Conservation (phyloP, 2,797 vertebrate species). For the Calcarius lapponicus region DNA sequence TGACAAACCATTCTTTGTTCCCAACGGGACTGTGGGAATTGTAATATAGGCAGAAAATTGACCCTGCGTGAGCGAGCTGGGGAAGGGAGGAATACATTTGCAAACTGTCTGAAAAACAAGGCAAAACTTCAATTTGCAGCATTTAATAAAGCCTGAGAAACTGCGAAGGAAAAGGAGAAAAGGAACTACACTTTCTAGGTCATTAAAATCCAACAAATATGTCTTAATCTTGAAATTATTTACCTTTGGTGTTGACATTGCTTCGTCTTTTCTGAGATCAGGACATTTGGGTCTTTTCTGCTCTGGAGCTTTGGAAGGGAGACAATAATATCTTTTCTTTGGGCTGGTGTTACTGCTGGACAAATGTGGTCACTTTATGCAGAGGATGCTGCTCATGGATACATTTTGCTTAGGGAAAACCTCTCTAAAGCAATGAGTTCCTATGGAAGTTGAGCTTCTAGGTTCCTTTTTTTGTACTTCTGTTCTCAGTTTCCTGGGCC, state of each 20-base stretch:
- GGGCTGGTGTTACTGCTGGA: not conserved
- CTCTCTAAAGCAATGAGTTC: not conserved
- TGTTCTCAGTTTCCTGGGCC: not conserved
- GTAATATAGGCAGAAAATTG: constrained; percentile 43
- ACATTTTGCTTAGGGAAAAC: not conserved
- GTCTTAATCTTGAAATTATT: not conserved
- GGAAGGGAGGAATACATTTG: not conserved
- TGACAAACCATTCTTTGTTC: constrained; percentile 17
- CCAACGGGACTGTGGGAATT: constrained; percentile 11
- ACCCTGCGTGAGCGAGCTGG: not conserved
- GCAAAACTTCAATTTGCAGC: not conserved
- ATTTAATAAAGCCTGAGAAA: not conserved
- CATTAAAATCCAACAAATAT: not conserved
- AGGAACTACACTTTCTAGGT: not conserved
- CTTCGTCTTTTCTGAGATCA: not conserved
- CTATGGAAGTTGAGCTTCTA: not conserved
- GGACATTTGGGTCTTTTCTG: not conserved
- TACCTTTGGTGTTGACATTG: not conserved
- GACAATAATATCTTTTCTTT: not conserved
- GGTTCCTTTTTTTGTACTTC: not conserved
- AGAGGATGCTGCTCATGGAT: not conserved
- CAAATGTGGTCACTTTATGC: not conserved
- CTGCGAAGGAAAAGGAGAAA: not conserved
- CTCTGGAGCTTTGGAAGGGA: not conserved
- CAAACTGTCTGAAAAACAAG: not conserved